Conservation (phyloP, 2,113 vertebrate species). For the Carassius auratus region DNA sequence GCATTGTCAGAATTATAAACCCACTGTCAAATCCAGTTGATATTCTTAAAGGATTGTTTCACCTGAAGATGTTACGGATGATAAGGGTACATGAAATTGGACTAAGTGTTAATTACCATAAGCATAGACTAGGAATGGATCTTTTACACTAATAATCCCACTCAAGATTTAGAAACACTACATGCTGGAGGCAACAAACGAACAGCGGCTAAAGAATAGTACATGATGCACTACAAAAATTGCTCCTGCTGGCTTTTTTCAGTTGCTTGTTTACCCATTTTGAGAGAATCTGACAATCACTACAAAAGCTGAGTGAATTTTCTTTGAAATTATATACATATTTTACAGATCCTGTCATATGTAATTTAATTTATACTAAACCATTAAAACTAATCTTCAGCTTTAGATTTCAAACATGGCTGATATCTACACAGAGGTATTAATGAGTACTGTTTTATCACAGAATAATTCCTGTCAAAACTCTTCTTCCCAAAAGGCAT, state of each 20-base stretch:
- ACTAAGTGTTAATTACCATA: constrained; percentile 48
- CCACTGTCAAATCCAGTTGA: constrained; percentile 27
- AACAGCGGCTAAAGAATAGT: constrained; percentile 3
- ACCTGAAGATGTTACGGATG: constrained; percentile 23
- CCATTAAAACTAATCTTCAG: not conserved
- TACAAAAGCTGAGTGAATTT: not conserved
- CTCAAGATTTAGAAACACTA: constrained; percentile 26
- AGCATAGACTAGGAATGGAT: constrained; percentile 41
- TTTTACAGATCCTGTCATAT: not conserved
- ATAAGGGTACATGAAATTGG: constrained; percentile 34
- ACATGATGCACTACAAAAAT: not conserved
- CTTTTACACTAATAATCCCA: constrained; percentile 30
- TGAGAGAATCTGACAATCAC: not conserved
- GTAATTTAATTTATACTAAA: not conserved
- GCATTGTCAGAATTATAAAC: no score
- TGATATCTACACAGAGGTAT: not conserved
- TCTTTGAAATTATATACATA: not conserved
- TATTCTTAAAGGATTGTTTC: constrained; percentile 29
- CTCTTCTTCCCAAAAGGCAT: not conserved
- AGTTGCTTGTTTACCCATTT: constrained; percentile 30
- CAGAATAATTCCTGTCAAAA: not conserved
- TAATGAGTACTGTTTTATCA: not conserved
- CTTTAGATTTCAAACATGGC: constrained; percentile 12
- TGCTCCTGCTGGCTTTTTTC: not conserved
- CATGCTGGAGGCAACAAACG: not conserved